phyloP scores from a whole-genome alignment of 2,797 vertebrate genomes.

The Perdix hodgsoniae region DNA sequence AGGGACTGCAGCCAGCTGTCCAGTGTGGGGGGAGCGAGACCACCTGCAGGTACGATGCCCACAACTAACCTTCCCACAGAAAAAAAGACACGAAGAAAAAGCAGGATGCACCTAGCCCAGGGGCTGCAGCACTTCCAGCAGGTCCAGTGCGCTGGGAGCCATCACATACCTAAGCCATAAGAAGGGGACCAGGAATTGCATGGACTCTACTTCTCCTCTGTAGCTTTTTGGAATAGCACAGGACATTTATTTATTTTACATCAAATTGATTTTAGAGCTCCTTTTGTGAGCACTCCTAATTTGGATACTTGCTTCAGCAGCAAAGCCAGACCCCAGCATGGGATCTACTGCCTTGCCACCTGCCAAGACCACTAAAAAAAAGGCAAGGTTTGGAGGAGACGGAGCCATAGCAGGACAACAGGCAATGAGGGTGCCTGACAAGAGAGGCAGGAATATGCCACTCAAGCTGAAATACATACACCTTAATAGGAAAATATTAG shows the following conservation, averaged over 20 bases:
- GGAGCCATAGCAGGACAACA: not conserved
- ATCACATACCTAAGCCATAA: not conserved
- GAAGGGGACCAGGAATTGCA: not conserved
- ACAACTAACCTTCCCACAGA: not conserved
- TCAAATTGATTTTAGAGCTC: not conserved
- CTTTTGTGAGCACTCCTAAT: not conserved
- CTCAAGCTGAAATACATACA: not conserved
- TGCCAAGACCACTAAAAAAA: not conserved
- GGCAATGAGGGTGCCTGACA: not conserved
- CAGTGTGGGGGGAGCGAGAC: not conserved
- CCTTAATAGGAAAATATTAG: not conserved
- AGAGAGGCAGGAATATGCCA: not conserved
- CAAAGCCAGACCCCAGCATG: not conserved
- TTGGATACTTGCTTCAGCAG: not conserved
- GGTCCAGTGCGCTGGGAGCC: not conserved
- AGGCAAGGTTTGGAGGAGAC: not conserved
- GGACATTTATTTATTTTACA: not conserved
- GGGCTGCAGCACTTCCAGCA: not conserved
- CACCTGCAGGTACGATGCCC: not conserved
- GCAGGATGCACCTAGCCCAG: not conserved
- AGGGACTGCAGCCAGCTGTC: not conserved
- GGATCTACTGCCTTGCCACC: not conserved
- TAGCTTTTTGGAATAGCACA: not conserved
- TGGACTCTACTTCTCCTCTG: not conserved
- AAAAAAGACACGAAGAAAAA: not conserved